Percentiles rank a stretch among this genome's conserved stretches.
phyloP scores from a whole-genome alignment of 2,888 invertebrate genomes.

The Empis stercorea region DNA sequence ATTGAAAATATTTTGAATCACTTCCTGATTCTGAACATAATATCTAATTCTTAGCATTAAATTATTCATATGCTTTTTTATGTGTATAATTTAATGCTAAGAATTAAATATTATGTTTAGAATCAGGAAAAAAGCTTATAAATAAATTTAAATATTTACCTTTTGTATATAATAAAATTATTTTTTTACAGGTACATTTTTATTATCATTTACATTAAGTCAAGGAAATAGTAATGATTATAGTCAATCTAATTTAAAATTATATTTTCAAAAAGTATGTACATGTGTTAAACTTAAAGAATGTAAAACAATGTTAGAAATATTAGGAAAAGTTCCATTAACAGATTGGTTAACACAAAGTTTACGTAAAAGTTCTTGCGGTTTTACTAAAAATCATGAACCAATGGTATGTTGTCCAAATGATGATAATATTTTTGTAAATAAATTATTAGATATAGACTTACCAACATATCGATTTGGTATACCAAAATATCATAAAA shows the following conservation, averaged over 20 bases:
- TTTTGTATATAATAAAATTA: not conserved
- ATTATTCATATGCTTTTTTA: no score
- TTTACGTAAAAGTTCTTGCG: constrained; percentile 23
- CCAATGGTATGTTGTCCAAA: constrained; percentile 25
- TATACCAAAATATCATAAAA: no score
- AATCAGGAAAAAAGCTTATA: no score
- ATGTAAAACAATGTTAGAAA: constrained; percentile 20
- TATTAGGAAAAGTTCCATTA: constrained; percentile 20
- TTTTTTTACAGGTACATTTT: constrained; percentile 2
- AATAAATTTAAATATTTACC: no score
- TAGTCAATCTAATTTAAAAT: constrained; percentile 6
- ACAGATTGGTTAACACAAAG: constrained; percentile 17
- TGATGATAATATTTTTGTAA: not conserved
- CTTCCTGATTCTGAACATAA: no score
- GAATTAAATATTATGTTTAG: no score
- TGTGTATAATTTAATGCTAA: no score
- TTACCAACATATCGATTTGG: no score
- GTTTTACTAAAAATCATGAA: constrained; percentile 21
- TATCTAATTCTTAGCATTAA: no score
- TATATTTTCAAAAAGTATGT: constrained; percentile 16
- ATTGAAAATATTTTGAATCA: no score
- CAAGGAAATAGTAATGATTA: not conserved
- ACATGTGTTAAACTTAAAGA: constrained; percentile 26
- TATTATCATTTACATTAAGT: not conserved
- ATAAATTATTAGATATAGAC: no score